phyloP scores from a whole-genome alignment of 2,113 vertebrate species.

The Cathartes aura region DNA sequence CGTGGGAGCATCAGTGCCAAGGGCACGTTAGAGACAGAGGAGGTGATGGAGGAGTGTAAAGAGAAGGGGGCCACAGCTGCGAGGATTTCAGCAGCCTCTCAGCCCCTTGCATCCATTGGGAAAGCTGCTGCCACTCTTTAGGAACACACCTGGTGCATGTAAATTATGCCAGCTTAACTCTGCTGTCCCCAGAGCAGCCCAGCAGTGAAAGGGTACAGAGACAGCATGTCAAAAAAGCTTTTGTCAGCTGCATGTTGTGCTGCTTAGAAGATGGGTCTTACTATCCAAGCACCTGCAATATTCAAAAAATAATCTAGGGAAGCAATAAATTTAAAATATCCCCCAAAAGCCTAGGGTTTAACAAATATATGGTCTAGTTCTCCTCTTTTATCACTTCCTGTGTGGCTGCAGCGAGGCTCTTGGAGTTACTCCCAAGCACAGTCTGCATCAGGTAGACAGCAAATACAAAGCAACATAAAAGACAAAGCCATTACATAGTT shows the following conservation, averaged over 20 bases:
- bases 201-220: neutral
- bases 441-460: conserved; percentile 1
- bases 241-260: neutral
- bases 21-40: neutral
- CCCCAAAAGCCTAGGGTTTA: neutral
- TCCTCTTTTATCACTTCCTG: conserved; percentile 15
- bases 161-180: neutral
- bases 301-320: neutral
- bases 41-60: neutral
- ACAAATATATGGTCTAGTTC: neutral
- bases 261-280: neutral
- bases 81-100: neutral
- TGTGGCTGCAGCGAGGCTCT: neutral
- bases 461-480: neutral
- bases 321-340: conserved; percentile 12
- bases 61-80: neutral
- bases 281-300: neutral
- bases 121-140: neutral
- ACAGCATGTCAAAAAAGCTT: neutral
- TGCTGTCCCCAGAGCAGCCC: neutral
- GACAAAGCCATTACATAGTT: neutral
- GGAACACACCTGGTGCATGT: neutral
- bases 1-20: neutral
- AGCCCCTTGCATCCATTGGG: neutral
- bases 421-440: neutral